Base-by-base conservation (phyloP, 2,888 invertebrate species). In the Tyria jacobaeae region DNA sequence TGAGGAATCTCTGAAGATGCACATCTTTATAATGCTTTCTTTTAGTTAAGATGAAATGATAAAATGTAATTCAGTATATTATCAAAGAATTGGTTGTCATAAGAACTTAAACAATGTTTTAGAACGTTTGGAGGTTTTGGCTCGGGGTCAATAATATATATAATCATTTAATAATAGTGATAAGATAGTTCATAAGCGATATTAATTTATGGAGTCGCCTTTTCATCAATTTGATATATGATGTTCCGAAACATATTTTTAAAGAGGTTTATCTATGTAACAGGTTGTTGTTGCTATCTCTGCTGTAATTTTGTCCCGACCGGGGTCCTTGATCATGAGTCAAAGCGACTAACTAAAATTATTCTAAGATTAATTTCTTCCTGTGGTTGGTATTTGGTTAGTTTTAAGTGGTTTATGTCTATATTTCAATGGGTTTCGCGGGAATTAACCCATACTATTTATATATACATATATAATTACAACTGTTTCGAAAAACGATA, bases 151-250 rank as follows among this genome's bases (percentile, higher is more conserved):
- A 25, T n/a, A n/a, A n/a, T n/a, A n/a, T n/a, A n/a, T n/a, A n/a
- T n/a, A 34, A 53, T 6, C 3, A 39, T 25, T 25, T 39, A 37
- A 24, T 24, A 44, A 25, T 9, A 53, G 3, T 39, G 53, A 53
- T 53, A 53, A 53, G 53, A 53, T 25, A 25, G 25, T n/a, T 39
- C 37, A 37, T 39, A 37, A 39, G 35, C n/a, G 52, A 53, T 27
- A 37, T 2, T 39, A 5, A 49, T 39, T 5, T n/a, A 39, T 12
- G 25, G 25, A 1, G 39, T 4, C 21, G 1, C 27, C 25, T 53
- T 37, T 15, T 24, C 51, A n/a, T 25, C 14, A 10, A 35, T n/a
- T 39, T 27, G 25, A 24, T 52, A 6, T 6, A 49, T 49, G 27
- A 49, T n/a, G 49, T 31, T 31, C 27, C 27, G 7, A 7, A 6